Base-by-base conservation (phyloP, 2,113 vertebrate genomes). In the Onychostoma macrolepis region DNA sequence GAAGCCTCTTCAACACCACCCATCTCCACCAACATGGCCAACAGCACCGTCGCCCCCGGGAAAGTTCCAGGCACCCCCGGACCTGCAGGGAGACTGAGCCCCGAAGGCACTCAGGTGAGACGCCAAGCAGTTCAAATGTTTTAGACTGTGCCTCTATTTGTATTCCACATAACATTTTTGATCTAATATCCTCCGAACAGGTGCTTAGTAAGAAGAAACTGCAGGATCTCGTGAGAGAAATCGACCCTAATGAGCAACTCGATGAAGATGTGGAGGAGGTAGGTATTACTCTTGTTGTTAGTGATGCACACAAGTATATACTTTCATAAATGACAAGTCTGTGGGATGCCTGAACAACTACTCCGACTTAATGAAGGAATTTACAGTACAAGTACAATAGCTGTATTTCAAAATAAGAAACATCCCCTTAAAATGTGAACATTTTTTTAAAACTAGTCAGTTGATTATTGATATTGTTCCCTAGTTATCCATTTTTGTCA, bases 201-300 rank as follows among this genome's bases (percentile, higher is more conserved):
- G 97, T 99, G 84, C 95, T 99, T 88, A 98, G 96, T 80, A 99
- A 99, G 94, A 99, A 99, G 95, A 99, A 99, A 89, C 91, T 99
- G 84, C 98, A 99, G 92, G 98, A 99, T 91, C 94, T 99, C 91
- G 98, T 99, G 87, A 96, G 98, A 88, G 98, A 99, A 93, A 97
- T 99, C 76, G 98, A 99, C 90, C 98, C 98, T 0, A 99, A 99
- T 0, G 98, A 99, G 89, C 98, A 99, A 92, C 94, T 99, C 92
- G 98, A 99, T 94, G 98, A 99, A 89, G 98, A 99, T 38, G 98
- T 99, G 11, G 98, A 99, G 85, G 98, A 99, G 95, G 98, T 99
- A 86, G 4, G 65, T 45, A 58, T 75, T 69, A 12, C 2, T n/a
- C 2, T n/a, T 24, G 9, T n/a, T 13, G 45, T 43, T 69, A 58